A percentile compares a stretch with the other conserved stretches of the same genome.
These are phyloP conservation scores for Lapara coniferarum DNA, from an alignment of 2,888 invertebrate genomes.

Conservation along the genomic window DNA sequence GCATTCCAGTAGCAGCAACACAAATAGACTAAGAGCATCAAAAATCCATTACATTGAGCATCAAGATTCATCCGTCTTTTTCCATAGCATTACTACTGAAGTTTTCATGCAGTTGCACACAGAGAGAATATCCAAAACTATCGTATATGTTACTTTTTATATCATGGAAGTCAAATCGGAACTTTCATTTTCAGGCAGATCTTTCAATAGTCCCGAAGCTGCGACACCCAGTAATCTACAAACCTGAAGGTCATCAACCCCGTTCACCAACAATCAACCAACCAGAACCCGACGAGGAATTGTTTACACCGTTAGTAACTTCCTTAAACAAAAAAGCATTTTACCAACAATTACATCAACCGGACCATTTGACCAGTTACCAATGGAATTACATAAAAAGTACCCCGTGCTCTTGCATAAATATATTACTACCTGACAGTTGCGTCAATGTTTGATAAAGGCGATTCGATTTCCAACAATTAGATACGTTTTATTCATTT, in stretches of 20 bases:
- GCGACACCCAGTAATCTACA: neutral
- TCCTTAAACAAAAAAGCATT: slow-evolving; percentile 16
- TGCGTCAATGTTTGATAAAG: slow-evolving; percentile 43
- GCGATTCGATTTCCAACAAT: slow-evolving; percentile 42
- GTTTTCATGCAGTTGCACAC: no score
- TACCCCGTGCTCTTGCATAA: slow-evolving; percentile 38
- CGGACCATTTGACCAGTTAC: slow-evolving; percentile 36
- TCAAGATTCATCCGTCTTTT: no score
- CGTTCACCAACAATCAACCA: neutral
- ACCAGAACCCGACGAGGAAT: neutral
- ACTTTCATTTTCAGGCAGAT: no score
- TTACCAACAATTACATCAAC: slow-evolving; percentile 29
- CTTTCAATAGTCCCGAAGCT: no score
- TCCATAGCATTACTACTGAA: no score
- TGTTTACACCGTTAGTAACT: neutral
- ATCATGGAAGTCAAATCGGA: no score
- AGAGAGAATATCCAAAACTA: no score
- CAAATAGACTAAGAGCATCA: no score
- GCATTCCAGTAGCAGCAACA: no score
- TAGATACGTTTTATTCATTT: slow-evolving; percentile 42
- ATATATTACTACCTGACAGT: slow-evolving; percentile 44
- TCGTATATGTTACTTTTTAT: no score
- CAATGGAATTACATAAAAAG: slow-evolving; percentile 41
- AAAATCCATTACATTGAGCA: no score
- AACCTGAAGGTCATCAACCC: neutral